Conservation (phyloP, 2,797 vertebrate genomes). For the Hemibagrus guttatus region DNA sequence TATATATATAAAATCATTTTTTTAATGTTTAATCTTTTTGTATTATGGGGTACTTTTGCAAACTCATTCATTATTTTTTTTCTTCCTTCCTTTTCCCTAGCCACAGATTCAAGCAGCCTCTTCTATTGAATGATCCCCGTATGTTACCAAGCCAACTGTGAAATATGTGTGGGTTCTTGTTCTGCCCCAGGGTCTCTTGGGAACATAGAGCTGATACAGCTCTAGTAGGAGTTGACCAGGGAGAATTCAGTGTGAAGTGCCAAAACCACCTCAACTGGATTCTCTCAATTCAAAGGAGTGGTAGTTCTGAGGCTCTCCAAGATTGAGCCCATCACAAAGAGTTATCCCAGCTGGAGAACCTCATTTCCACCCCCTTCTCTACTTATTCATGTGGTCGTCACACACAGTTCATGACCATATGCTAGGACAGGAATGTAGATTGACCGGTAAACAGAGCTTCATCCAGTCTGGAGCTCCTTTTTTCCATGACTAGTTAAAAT, state of each 20-base stretch:
- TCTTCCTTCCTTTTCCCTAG: neutral
- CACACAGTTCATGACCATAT: neutral
- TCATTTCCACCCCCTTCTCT: neutral
- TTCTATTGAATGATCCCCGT: neutral
- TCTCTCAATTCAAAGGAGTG: neutral
- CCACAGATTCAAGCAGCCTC: neutral
- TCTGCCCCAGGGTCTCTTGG: neutral
- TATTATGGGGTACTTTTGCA: too few species aligned
- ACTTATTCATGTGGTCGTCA: neutral
- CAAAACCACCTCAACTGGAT: neutral
- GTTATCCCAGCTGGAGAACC: neutral
- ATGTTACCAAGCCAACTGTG: neutral
- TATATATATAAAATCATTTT: too few species aligned
- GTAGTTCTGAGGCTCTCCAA: neutral
- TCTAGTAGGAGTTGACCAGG: neutral
- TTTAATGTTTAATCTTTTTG: neutral
- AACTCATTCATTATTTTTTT: neutral
- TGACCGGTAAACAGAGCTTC: neutral
- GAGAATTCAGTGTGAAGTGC: neutral
- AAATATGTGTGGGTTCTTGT: neutral
- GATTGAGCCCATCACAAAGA: neutral
- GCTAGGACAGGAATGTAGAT: neutral
- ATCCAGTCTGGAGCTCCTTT: neutral
- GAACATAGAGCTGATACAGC: neutral
- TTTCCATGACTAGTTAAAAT: neutral